Evolutionary conservation across 2,113 vertebrate genomes (phyloP).

Genomic region (Protomyctophum bolini): DNA sequence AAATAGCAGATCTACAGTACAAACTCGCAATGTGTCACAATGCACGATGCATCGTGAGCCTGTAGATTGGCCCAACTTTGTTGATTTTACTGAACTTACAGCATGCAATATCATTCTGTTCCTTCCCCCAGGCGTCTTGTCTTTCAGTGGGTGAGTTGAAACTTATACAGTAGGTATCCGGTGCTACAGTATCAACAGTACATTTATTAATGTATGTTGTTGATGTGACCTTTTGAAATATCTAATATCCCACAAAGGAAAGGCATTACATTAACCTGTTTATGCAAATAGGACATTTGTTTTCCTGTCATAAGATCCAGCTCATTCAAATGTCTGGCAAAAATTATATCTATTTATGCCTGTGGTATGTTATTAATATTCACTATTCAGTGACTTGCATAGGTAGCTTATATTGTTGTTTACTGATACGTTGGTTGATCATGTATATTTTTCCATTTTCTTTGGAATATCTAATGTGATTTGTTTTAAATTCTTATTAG

Average conservation of each 20-base stretch:
- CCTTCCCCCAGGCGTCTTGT: conserved; percentile 33
- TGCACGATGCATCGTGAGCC: too few species aligned
- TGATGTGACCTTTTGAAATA: conserved; percentile 29
- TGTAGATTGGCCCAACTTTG: not conserved
- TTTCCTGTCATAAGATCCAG: conserved; percentile 48
- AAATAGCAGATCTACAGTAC: too few species aligned
- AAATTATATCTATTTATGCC: conserved; percentile 51
- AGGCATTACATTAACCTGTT: conserved; percentile 60
- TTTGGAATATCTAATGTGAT: conserved; percentile 47
- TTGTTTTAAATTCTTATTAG: conserved; percentile 37
- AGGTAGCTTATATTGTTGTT: conserved; percentile 67
- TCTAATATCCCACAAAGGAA: conserved; percentile 25
- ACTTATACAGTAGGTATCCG: conserved; percentile 51
- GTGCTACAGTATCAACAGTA: conserved; percentile 57
- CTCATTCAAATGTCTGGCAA: conserved; percentile 52
- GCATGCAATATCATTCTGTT: conserved; percentile 50
- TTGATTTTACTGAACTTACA: conserved; percentile 28
- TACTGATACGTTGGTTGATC: conserved; percentile 60
- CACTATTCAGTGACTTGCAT: conserved; percentile 60
- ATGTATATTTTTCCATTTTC: conserved; percentile 75
- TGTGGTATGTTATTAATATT: conserved; percentile 45
- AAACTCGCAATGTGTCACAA: too few species aligned
- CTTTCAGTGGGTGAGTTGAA: conserved; percentile 22
- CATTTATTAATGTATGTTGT: conserved; percentile 16
- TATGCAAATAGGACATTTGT: conserved; percentile 62